A percentile compares a stretch with the other conserved stretches of the same genome.
Evolutionary conservation across 2,113 vertebrate genomes (phyloP).

Genomic region (Mungos mungo): DNA sequence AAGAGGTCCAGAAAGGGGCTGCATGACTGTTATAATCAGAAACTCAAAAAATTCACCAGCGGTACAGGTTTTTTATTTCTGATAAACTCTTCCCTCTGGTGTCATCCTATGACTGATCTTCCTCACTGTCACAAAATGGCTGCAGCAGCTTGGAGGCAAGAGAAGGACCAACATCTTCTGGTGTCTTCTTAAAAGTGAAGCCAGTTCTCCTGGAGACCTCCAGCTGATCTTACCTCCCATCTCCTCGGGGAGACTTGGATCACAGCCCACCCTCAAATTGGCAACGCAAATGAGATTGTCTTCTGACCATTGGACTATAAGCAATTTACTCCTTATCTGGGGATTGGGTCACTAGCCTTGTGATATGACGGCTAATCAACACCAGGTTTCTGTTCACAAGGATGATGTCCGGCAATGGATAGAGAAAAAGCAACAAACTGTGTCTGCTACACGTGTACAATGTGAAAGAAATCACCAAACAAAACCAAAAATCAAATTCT

Average conservation of each 20-base stretch:
- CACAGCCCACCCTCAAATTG: background rate
- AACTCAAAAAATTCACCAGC: background rate
- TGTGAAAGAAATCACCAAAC: background rate
- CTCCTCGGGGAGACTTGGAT: background rate
- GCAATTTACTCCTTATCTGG: background rate
- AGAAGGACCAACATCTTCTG: background rate
- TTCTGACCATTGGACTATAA: background rate
- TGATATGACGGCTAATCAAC: background rate
- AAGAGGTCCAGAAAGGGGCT: background rate
- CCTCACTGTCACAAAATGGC: background rate
- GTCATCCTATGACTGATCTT: background rate
- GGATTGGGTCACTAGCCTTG: background rate
- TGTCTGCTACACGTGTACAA: background rate
- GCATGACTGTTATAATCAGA: background rate
- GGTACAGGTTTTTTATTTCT: background rate
- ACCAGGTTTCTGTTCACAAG: background rate
- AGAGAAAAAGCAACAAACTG: background rate
- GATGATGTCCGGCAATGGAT: background rate
- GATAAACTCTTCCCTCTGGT: background rate
- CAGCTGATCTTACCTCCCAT: background rate
- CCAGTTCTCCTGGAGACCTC: background rate
- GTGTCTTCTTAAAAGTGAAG: background rate
- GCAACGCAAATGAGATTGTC: background rate
- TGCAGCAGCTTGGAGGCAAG: background rate
- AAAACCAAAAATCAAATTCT: background rate